Evolutionary conservation across 2,113 vertebrate species (phyloP).

Genomic region (Platycercus adscitus): DNA sequence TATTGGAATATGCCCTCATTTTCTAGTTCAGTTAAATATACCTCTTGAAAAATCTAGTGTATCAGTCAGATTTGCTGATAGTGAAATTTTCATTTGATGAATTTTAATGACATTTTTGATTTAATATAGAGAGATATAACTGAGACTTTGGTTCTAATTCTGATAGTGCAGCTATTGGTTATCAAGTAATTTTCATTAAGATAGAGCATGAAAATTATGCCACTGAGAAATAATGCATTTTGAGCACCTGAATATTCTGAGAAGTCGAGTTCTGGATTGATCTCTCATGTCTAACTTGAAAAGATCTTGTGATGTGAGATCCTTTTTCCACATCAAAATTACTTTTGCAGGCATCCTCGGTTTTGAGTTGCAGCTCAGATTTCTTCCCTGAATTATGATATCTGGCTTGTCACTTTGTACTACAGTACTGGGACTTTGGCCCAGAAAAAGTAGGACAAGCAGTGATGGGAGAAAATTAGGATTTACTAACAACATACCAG

Average conservation of each 20-base stretch:
- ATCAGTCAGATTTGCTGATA: not conserved
- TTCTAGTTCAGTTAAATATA: not conserved
- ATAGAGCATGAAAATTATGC: not conserved
- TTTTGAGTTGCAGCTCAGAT: not conserved
- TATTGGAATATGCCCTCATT: not conserved
- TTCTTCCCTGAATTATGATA: not conserved
- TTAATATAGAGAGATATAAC: not conserved
- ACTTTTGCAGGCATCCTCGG: not conserved
- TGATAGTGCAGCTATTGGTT: not conserved
- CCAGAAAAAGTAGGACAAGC: not conserved
- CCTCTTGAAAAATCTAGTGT: not conserved
- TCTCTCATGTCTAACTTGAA: not conserved
- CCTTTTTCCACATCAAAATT: not conserved
- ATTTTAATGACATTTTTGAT: not conserved
- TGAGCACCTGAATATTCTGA: not conserved
- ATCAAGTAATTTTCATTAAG: not conserved
- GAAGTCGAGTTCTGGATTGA: not conserved
- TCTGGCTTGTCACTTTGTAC: not conserved
- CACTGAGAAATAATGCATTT: not conserved
- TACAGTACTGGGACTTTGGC: not conserved
- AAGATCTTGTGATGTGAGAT: not conserved
- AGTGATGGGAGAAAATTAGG: not conserved
- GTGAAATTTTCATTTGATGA: not conserved
- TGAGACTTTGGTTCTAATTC: not conserved
- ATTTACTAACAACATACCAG: not conserved